These are phyloP conservation scores for Chymomyza costata DNA, from an alignment of 1,140 invertebrate genomes.

Conservation along the genomic window DNA sequence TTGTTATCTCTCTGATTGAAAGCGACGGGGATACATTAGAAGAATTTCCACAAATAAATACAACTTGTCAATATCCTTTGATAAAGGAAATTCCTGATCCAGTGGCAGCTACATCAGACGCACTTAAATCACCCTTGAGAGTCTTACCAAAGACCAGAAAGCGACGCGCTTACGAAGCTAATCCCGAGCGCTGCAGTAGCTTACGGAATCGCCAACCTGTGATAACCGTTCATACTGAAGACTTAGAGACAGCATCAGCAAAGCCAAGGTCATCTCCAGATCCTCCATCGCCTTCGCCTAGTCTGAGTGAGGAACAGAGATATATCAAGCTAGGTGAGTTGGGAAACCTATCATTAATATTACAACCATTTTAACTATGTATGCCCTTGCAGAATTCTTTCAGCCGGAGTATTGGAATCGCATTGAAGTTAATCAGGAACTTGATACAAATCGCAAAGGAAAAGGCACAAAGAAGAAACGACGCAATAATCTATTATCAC, in stretches of 20 bases:
- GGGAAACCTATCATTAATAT: no score
- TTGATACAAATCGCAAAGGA: conserved; percentile 27
- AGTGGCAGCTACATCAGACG: background rate
- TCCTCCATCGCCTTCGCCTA: conserved; percentile 25
- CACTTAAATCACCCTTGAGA: background rate
- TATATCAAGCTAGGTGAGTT: conserved; percentile 43
- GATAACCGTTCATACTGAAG: no score
- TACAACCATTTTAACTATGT: no score
- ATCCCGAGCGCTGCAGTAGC: conserved; percentile 34
- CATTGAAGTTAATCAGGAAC: conserved; percentile 44
- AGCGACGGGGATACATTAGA: background rate
- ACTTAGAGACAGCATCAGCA: background rate
- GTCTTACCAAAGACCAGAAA: background rate
- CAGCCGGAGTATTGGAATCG: conserved; percentile 38
- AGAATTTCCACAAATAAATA: background rate
- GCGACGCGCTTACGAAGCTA: conserved; percentile 45
- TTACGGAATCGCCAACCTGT: conserved; percentile 31
- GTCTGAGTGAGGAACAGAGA: conserved; percentile 31
- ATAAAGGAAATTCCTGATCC: background rate
- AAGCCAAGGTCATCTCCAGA: conserved; percentile 1
- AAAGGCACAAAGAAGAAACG: conserved; percentile 29
- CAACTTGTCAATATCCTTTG: background rate
- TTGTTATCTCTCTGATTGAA: background rate
- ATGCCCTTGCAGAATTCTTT: conserved; percentile 41
- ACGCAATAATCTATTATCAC: conserved; percentile 28